Base-by-base conservation (phyloP, 2,888 invertebrate species). In the Ametastegia equiseti region DNA sequence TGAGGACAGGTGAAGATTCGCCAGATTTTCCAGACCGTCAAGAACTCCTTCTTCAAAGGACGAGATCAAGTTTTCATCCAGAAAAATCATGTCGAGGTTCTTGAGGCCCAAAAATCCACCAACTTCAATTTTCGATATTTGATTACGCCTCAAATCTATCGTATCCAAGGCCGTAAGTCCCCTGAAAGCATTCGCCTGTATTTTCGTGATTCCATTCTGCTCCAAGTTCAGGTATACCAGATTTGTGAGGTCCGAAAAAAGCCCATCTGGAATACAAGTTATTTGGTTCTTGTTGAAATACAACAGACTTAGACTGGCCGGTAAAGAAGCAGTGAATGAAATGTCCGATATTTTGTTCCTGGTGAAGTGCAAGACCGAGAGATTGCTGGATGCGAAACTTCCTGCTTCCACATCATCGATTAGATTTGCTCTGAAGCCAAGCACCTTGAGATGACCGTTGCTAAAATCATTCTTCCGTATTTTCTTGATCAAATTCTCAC, bases 1-100 rank as follows among this genome's bases (percentile, higher is more conserved):
- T 82, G 89, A 84, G 57, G 89, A 92, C 15, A 93, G 83, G 84
- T 92, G 91, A 9, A 93, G 84, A 83, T 91, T 90, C 84, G 90
- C 91, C 54, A 92, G 84, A 83, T 90, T 89, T 4, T 81, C 83
- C 19, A 92, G 85, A 3, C 91, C 91, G 3, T 83, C 84, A 82
- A 92, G 92, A 7, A 90, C 90, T 27, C 91, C 87, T 1, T 88
- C 86, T 77, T 91, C 88, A 27, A 91, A 82, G 23, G 85, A 87
- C 81, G 86, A 88, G 83, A 92, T 89, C 27, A 83, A 83, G 83
- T 92, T 92, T 54, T 84, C 80, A 80, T 90, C 91, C 83, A 92
- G 83, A 82, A 89, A 90, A 30, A 92, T 86, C 23, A 91, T 88
- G 82, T 91, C 90, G 50, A 93, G 86, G 73, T 88, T 91, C 63